Evolutionary conservation across 2,797 vertebrate species (phyloP).

Genomic region (Natrix natrix): DNA sequence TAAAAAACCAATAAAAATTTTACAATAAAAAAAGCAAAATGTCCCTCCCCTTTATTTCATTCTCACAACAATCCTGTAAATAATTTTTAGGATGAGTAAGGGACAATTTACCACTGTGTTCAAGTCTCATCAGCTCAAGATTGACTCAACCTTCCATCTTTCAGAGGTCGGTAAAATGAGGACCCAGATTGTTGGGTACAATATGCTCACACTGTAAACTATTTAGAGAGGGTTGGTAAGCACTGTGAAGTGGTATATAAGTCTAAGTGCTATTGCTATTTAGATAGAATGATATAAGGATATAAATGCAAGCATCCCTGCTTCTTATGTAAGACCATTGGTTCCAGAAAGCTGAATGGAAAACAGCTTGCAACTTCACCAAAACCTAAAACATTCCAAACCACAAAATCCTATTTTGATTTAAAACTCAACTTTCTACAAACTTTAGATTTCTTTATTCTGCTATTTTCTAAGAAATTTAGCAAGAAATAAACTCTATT

Average conservation of each 20-base stretch:
- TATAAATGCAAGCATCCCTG: neutral
- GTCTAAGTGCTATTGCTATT: neutral
- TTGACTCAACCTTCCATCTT: too few relatives aligned
- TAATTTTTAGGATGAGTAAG: neutral
- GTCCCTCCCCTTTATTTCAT: neutral
- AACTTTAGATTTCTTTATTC: neutral
- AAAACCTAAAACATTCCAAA: conserved; percentile 24
- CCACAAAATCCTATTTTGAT: conserved; percentile 11
- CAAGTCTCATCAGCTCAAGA: too few relatives aligned
- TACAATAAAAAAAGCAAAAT: neutral
- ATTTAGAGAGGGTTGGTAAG: too few relatives aligned
- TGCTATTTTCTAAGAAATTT: neutral
- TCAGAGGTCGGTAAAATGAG: too few relatives aligned
- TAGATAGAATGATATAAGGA: neutral
- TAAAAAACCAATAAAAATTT: too few relatives aligned
- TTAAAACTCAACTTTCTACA: neutral
- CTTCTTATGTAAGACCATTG: neutral
- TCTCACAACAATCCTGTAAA: neutral
- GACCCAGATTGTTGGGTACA: too few relatives aligned
- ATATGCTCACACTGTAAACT: too few relatives aligned
- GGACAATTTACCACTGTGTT: too few relatives aligned
- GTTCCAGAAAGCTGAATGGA: neutral
- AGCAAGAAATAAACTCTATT: neutral
- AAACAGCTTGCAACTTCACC: conserved; percentile 36
- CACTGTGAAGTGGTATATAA: too few relatives aligned